Percentiles rank a stretch among this genome's conserved stretches.
These are phyloP conservation scores for Pangasius sanitwongsei DNA, from an alignment of 2,797 vertebrate species.

Conservation along the genomic window DNA sequence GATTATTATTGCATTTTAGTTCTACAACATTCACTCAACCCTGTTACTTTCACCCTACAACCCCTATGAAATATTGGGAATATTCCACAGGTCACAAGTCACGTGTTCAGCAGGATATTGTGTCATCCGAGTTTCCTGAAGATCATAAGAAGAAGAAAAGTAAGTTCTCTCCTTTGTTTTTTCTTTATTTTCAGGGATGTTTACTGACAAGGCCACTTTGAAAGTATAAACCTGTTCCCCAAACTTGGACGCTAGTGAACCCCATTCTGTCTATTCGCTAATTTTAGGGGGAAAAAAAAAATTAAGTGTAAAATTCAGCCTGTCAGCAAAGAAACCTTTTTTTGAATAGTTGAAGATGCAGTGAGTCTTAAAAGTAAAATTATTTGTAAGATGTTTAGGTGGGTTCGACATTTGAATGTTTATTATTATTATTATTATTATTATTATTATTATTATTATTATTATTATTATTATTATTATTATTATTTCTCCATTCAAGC, in stretches of 20 bases:
- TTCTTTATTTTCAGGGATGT: neutral
- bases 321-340: too few relatives aligned
- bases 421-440: neutral
- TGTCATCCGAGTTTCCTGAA: neutral
- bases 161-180: neutral
- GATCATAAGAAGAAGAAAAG: neutral
- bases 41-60: neutral
- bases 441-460: too few relatives aligned
- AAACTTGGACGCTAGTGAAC: neutral
- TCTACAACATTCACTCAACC: neutral
- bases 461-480: too few relatives aligned
- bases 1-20: neutral
- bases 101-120: neutral
- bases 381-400: too few relatives aligned
- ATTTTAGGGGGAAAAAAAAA: neutral
- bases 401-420: neutral
- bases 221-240: neutral
- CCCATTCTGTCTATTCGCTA: neutral
- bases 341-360: too few relatives aligned
- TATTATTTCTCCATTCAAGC: neutral
- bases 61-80: neutral
- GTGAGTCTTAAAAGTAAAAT: too few relatives aligned
- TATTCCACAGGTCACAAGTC: neutral
- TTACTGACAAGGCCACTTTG: neutral
- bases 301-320: too few relatives aligned